Evolutionary conservation across 2,888 invertebrate species (phyloP), one percentile per base, ranked within the genome.

Genomic region (Pyrrhosoma nymphula): DNA sequence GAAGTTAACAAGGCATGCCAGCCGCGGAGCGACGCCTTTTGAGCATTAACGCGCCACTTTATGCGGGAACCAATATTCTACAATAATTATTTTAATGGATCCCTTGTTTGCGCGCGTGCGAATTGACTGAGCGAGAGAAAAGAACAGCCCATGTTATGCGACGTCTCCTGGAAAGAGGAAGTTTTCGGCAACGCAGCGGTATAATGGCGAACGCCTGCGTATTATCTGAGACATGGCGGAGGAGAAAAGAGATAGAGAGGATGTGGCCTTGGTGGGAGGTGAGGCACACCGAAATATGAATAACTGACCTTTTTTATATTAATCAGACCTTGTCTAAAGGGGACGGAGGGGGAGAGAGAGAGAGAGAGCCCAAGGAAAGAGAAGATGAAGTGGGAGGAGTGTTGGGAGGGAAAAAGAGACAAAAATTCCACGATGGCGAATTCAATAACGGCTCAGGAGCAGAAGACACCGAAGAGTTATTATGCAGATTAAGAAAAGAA

Each of bases 401-500:
- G 26, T n/a, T 20, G 6, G 60, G 60, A 18, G 20, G 26, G 69
- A 47, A 60, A 47, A 60, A 60, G 69, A 82, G 30, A 82, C 82
- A 82, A 82, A 82, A 82, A 82, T 82, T 35, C 82, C 18, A 35
- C 18, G 35, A 30, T 35, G 35, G 82, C 82, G 82, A 35, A 82
- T 82, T 35, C 82, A 82, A 82, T 82, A 82, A 82, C 82, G 82
- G 35, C 82, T 35, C 82, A 35, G 82, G 16, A 82, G 82, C 82
- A 82, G 82, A 82, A 35, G 82, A 82, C 82, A 35, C 35, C 30
- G 35, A 82, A 82, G 82, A 82, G 82, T 82, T 82, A 82, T 82
- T 82, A 82, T 82, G 82, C 82, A 82, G 82, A 82, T 82, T 82
- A 82, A 82, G 82, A 82, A 35, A 30, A 35, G 82, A 82, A 82